Evolutionary conservation across 2,797 vertebrate species (phyloP), one percentile per base, ranked within the genome.

Genomic region (Falco berigora): DNA sequence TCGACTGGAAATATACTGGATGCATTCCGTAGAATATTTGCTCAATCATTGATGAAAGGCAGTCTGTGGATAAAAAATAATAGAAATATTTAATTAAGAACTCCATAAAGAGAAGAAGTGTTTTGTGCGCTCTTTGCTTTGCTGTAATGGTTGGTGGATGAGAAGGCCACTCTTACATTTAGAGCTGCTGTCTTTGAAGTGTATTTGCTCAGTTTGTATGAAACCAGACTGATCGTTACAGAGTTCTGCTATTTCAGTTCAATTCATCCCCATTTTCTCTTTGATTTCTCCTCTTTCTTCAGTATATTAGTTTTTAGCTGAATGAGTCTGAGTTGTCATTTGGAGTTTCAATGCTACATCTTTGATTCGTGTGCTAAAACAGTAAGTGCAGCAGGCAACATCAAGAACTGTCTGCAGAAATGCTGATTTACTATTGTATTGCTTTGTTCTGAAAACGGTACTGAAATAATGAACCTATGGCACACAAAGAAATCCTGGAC

Each of bases 291-390:
- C 50, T 72, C 68, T 81, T 64, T 46, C 62, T 84, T 52, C 83
- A 64, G 22, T 3, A 50, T 91, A 84, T 94, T 84, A 62, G 58
- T n/a, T 94, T 96, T 78, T 58, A 91, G 62, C 66, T 64, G 69
- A 84, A 75, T 7, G 46, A 93, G 38, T 25, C 42, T 10, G 58
- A 90, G 80, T 42, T 92, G 77, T 81, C 84, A 72, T 44, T 72
- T 44, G 58, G 77, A 72, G 49, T 84, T 93, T 78, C 28, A 25
- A 32, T 53, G 80, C 58, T 50, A 34, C 62, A 32, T 40, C 86
- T 96, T 85, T 92, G 86, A 94, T 88, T 93, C 77, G 20, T 62
- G 67, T 28, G 78, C 89, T 55, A 30, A 92, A 94, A 78, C 84
- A 85, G 69, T 32, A 63, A 86, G 42, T 44, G 58, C 86, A 88